These are phyloP conservation scores for Lasioglossum leucozonium DNA, from an alignment of 2,888 invertebrate species.

Conservation along the genomic window DNA sequence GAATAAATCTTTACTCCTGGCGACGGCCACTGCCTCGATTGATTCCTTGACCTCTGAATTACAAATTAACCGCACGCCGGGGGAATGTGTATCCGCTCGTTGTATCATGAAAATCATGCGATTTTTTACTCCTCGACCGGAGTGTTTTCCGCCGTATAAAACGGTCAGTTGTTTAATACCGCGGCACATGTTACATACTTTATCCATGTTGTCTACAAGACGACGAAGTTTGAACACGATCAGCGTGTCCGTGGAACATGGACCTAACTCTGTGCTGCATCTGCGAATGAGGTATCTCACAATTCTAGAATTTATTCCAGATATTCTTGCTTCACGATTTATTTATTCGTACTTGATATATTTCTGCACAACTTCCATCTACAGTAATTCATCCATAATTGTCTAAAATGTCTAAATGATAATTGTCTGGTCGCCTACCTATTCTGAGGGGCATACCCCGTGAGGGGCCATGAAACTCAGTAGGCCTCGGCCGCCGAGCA, in stretches of 20 bases:
- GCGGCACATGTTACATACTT: slow-evolving; percentile 26
- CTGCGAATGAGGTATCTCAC: background rate
- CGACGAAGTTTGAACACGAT: background rate
- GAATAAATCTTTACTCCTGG: slow-evolving; percentile 33
- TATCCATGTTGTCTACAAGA: slow-evolving; percentile 27
- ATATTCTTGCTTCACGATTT: background rate
- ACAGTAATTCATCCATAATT: too few relatives aligned
- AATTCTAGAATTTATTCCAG: background rate
- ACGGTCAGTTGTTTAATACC: slow-evolving; percentile 29
- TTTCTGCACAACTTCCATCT: too few relatives aligned
- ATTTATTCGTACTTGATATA: background rate
- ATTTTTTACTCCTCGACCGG: slow-evolving; percentile 22
- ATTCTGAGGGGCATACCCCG: too few relatives aligned
- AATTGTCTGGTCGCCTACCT: too few relatives aligned
- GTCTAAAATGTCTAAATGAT: too few relatives aligned
- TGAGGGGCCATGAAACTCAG: too few relatives aligned
- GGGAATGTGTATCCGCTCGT: background rate
- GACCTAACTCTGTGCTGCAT: background rate
- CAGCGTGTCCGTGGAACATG: background rate
- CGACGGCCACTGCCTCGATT: slow-evolving; percentile 7
- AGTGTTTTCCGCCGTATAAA: slow-evolving; percentile 34
- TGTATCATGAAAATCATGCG: slow-evolving; percentile 11
- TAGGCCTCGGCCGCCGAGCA: too few relatives aligned
- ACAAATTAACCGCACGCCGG: slow-evolving; percentile 32
- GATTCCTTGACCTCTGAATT: slow-evolving; percentile 52